Evolutionary conservation across 2,888 invertebrate species (phyloP).

Genomic region (Drosophila eohydei): DNA sequence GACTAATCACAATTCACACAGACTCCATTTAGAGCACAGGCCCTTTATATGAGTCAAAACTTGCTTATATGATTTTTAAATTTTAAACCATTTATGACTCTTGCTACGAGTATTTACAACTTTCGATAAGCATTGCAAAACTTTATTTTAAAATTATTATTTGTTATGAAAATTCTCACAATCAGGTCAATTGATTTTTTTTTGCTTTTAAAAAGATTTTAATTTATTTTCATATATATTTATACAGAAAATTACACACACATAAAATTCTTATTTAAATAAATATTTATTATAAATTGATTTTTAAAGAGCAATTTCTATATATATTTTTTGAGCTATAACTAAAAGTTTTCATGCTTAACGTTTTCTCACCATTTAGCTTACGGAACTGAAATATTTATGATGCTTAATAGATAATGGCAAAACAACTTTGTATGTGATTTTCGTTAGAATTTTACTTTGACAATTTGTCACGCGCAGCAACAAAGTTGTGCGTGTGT

Average conservation of each 20-base stretch:
- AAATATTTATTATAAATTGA: not conserved
- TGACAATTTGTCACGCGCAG: conserved; percentile 29
- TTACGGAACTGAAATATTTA: conserved; percentile 14
- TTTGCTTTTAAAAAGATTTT: too few relatives aligned
- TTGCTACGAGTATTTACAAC: too few relatives aligned
- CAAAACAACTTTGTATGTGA: conserved; percentile 12
- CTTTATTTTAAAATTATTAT: too few relatives aligned
- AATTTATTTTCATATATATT: too few relatives aligned
- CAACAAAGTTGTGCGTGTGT: conserved; percentile 2
- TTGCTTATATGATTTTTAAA: too few relatives aligned
- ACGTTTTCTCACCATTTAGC: not conserved
- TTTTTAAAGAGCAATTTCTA: not conserved
- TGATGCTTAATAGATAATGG: conserved; percentile 30
- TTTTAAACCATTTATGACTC: too few relatives aligned
- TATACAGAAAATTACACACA: not conserved
- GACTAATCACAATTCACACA: too few relatives aligned
- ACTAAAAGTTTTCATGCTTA: not conserved
- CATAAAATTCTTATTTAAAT: not conserved
- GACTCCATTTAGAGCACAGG: too few relatives aligned
- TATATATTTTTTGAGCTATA: not conserved
- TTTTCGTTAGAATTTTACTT: conserved; percentile 25
- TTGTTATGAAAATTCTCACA: too few relatives aligned
- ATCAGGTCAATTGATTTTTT: too few relatives aligned
- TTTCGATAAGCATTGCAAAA: too few relatives aligned
- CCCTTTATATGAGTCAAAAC: too few relatives aligned